Conservation (phyloP, 2,888 invertebrate species). For the Yponomeuta evonymella region DNA sequence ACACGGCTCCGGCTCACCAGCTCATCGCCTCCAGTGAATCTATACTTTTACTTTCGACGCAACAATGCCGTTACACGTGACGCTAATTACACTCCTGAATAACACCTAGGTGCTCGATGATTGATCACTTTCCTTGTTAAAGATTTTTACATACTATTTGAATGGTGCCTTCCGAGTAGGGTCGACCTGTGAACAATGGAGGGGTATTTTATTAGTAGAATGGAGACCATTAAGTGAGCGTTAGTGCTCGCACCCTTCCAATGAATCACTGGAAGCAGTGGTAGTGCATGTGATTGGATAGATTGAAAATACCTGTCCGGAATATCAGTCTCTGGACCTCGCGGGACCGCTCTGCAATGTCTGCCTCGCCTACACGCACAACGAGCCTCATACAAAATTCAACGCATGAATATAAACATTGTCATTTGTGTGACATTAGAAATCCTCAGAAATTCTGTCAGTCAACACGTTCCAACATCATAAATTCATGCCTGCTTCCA, state of each 20-base stretch:
- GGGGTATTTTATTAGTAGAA: not conserved
- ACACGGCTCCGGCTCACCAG: not conserved
- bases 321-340: not conserved
- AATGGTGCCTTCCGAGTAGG: not conserved
- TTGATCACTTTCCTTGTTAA: not conserved
- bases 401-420: conserved; percentile 23
- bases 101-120: conserved; percentile 1
- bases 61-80: not conserved
- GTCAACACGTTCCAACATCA: conserved; percentile 5
- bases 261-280: too few relatives aligned
- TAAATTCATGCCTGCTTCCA: conserved; percentile 7
- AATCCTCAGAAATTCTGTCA: not conserved
- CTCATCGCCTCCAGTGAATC: conserved; percentile 4
- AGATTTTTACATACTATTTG: not conserved
- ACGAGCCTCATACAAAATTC: conserved; percentile 22
- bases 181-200: not conserved
- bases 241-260: not conserved
- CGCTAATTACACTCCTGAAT: conserved; percentile 8
- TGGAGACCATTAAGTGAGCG: not conserved
- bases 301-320: not conserved
- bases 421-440: conserved; percentile 24
- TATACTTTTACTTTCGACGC: conserved; percentile 7
- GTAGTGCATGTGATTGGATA: not conserved
- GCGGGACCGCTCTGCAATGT: not conserved
- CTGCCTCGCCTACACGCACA: not conserved